These are phyloP conservation scores for Muscicapa comitata DNA, from an alignment of 2,797 vertebrate species.

Conservation along the genomic window DNA sequence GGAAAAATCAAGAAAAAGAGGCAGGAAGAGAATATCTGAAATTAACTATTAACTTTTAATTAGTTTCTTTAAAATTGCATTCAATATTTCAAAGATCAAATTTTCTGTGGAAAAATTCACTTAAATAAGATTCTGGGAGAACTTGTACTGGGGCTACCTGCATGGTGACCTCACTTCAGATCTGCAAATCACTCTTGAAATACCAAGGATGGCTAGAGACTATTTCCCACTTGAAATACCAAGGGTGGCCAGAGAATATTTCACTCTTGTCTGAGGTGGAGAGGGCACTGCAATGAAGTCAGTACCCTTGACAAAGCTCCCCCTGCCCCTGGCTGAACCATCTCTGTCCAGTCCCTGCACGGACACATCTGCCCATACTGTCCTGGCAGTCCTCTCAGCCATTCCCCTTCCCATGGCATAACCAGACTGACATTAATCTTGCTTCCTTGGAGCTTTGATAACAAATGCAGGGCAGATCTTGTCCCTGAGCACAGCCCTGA, in stretches of 20 bases:
- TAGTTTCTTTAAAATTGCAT: neutral
- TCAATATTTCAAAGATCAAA: neutral
- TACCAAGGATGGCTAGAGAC: neutral
- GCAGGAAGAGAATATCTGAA: neutral
- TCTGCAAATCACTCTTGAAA: neutral
- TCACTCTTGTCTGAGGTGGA: neutral
- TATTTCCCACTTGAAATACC: neutral
- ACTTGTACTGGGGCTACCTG: neutral
- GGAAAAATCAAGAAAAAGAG: neutral
- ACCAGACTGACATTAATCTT: neutral
- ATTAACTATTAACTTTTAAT: neutral
- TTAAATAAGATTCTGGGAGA: neutral
- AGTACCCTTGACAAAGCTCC: neutral
- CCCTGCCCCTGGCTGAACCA: neutral
- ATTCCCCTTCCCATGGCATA: neutral
- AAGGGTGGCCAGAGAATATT: neutral
- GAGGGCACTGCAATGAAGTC: neutral
- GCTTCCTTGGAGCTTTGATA: neutral
- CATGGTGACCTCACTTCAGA: neutral
- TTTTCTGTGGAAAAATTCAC: neutral
- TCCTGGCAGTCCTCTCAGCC: neutral
- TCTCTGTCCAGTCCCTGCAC: neutral
- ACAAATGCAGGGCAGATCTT: neutral
- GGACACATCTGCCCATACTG: neutral
- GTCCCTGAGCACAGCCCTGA: neutral